phyloP scores from a whole-genome alignment of 2,888 invertebrate species.

The Cylindroiulus punctatus region DNA sequence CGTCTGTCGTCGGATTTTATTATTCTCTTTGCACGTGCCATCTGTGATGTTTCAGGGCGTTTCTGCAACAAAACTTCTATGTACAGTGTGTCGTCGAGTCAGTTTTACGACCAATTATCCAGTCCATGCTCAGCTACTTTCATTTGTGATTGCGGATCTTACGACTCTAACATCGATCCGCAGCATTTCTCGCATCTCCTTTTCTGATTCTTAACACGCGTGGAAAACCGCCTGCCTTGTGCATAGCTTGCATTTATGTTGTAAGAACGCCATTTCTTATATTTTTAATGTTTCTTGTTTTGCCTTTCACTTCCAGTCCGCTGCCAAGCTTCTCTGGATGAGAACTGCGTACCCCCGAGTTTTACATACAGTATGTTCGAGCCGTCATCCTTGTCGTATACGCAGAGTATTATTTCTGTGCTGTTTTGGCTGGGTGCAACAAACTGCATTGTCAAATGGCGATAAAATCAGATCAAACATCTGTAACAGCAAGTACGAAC shows the following conservation, averaged over 20 bases:
- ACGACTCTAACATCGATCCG: background rate
- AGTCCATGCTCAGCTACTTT: conserved; percentile 39
- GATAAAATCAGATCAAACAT: background rate
- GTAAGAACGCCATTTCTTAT: background rate
- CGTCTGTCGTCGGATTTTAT: conserved; percentile 46
- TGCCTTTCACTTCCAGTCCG: background rate
- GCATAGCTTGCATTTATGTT: conserved; percentile 29
- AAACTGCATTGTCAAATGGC: background rate
- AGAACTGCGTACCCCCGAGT: background rate
- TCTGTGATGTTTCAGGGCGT: conserved; percentile 54
- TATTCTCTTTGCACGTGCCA: conserved; percentile 54
- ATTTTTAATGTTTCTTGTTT: background rate
- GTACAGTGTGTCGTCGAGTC: conserved; percentile 3
- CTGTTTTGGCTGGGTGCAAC: background rate
- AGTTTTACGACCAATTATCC: conserved; percentile 39
- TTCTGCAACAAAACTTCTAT: conserved; percentile 39
- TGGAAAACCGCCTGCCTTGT: conserved; percentile 25
- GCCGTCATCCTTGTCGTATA: background rate
- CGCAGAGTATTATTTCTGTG: background rate
- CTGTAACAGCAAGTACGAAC: too few relatives aligned
- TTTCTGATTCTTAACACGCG: background rate
- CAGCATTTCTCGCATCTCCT: background rate
- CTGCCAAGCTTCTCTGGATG: background rate
- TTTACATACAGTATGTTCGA: background rate
- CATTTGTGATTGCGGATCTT: background rate